A percentile compares a stretch with the other conserved stretches of the same genome.
Evolutionary conservation across 2,113 vertebrate genomes (phyloP).

Genomic region (Taurulus bubalis): DNA sequence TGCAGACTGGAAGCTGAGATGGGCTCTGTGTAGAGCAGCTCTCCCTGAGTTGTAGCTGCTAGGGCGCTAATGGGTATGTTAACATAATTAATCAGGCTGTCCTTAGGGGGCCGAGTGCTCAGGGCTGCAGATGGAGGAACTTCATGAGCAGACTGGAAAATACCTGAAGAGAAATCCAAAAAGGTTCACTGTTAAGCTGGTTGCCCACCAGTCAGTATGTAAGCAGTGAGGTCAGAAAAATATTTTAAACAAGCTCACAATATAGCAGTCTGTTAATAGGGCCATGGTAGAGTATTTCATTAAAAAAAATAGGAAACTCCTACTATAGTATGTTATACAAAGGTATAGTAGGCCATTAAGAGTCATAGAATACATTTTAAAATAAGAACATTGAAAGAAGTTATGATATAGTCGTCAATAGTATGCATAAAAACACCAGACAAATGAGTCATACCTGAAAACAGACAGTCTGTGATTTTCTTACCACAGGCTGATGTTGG

Average conservation of each 20-base stretch:
- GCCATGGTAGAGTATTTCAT: not conserved
- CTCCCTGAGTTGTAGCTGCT: conserved; percentile 68
- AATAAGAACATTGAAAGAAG: not conserved
- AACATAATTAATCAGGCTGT: conserved; percentile 83
- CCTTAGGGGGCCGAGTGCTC: conserved; percentile 53
- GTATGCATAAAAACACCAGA: no score
- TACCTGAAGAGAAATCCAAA: conserved; percentile 28
- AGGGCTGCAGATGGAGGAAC: not conserved
- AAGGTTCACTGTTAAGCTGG: not conserved
- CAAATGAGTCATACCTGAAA: not conserved
- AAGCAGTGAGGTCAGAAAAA: no score
- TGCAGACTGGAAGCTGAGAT: conserved; percentile 27
- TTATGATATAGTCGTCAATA: no score
- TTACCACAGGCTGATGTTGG: conserved; percentile 44
- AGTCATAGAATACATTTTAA: not conserved
- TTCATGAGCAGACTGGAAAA: not conserved
- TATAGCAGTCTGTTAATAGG: not conserved
- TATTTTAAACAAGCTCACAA: no score
- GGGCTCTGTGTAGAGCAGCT: conserved; percentile 86
- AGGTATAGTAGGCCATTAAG: no score
- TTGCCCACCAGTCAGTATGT: not conserved
- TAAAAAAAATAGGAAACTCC: not conserved
- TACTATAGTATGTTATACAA: no score
- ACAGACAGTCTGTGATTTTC: not conserved
- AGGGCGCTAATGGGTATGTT: conserved; percentile 89